phyloP scores from a whole-genome alignment of 2,888 invertebrate species.

The Stenichneumon culpator region DNA sequence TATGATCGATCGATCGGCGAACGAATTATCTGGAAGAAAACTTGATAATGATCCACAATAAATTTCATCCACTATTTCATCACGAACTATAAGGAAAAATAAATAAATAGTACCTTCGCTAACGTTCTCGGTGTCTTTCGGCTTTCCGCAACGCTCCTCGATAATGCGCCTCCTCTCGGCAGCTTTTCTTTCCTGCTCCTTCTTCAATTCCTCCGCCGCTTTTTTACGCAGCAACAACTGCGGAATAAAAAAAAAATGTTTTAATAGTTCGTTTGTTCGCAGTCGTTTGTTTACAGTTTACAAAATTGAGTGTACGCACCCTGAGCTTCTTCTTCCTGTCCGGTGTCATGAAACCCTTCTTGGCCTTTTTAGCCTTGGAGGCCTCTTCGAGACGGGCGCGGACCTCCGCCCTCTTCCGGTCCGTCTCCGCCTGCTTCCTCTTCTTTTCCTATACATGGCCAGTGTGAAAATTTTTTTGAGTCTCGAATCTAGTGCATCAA shows the following conservation, averaged over 20 bases:
- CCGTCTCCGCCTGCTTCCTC: constrained; percentile 99
- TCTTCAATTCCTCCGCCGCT: constrained; percentile 99
- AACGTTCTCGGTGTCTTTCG: constrained; percentile 95
- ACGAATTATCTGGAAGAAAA: constrained; percentile 56
- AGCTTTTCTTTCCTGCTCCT: constrained; percentile 99
- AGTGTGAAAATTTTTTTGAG: constrained; percentile 47
- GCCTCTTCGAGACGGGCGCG: constrained; percentile 99
- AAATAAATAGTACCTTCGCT: constrained; percentile 92
- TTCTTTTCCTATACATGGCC: constrained; percentile 92
- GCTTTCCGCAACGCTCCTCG: constrained; percentile 97
- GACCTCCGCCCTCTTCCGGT: constrained; percentile 99
- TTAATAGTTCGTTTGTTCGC: not conserved
- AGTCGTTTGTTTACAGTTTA: no score
- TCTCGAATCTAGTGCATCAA: not conserved
- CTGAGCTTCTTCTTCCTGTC: constrained; percentile 99
- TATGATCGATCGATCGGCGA: constrained; percentile 29
- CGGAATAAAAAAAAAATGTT: constrained; percentile 42
- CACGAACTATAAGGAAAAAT: not conserved
- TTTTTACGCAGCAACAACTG: constrained; percentile 99
- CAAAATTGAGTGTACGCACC: constrained; percentile 88
- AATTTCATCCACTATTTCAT: not conserved
- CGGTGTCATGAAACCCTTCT: constrained; percentile 99
- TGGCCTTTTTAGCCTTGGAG: constrained; percentile 99
- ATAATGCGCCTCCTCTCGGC: constrained; percentile 99
- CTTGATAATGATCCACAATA: constrained; percentile 37